These are phyloP conservation scores for Thymelicus lineola DNA, from an alignment of 2,888 invertebrate species.

Conservation along the genomic window DNA sequence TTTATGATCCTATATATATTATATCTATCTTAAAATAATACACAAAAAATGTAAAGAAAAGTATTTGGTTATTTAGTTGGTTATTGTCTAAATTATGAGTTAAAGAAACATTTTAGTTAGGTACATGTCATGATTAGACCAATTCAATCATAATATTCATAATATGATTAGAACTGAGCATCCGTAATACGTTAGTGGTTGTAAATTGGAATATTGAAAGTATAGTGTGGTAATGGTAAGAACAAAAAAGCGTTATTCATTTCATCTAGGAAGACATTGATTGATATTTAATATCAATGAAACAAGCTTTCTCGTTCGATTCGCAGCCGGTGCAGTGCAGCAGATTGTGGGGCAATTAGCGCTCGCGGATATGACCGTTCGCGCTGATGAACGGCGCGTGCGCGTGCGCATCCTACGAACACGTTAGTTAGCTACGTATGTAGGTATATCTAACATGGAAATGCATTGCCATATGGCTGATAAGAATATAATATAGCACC, in stretches of 20 bases:
- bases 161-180: too few species aligned
- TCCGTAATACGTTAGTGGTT: too few species aligned
- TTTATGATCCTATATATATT: too few species aligned
- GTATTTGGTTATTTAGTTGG: too few species aligned
- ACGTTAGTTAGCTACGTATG: not conserved
- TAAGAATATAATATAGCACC: not conserved
- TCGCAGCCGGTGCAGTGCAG: conserved; percentile 55
- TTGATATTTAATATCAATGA: conserved; percentile 36
- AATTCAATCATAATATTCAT: too few species aligned
- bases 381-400: conserved; percentile 41
- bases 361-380: conserved; percentile 56
- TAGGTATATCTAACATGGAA: conserved; percentile 40
- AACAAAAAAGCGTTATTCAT: conserved; percentile 27
- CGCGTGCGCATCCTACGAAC: conserved; percentile 47
- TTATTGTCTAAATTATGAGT: too few species aligned
- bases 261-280: conserved; percentile 36
- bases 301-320: conserved; percentile 63
- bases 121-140: too few species aligned
- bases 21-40: too few species aligned
- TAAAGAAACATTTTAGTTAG: too few species aligned
- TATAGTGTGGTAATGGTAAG: conserved; percentile 8
- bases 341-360: conserved; percentile 62
- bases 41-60: too few species aligned
- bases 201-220: not conserved
- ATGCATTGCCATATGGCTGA: conserved; percentile 30